Conservation (phyloP, 2,797 vertebrate genomes). For the Eptatretus atami region DNA sequence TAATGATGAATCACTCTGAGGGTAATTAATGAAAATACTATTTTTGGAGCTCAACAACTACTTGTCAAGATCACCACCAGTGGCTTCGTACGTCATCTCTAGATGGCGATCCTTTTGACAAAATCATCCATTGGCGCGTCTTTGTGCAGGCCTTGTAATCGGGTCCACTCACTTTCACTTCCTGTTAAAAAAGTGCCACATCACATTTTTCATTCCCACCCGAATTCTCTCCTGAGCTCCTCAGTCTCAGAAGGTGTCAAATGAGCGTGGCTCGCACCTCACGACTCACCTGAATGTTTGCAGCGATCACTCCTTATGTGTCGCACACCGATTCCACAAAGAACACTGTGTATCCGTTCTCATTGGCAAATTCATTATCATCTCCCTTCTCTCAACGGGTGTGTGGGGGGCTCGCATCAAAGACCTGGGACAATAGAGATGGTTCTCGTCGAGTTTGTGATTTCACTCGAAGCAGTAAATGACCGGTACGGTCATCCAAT, state of each 20-base stretch:
- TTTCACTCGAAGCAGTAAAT: too few species aligned
- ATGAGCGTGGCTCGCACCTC: too few species aligned
- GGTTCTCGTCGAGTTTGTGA: constrained; percentile 11
- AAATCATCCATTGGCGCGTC: constrained; percentile 47
- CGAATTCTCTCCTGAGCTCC: too few species aligned
- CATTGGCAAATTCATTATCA: constrained; percentile 57
- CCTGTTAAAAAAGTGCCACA: constrained; percentile 16
- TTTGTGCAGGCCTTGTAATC: constrained; percentile 37
- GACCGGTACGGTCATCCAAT: too few species aligned
- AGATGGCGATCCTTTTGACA: constrained; percentile 49
- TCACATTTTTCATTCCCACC: not conserved
- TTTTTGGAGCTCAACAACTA: constrained; percentile 11
- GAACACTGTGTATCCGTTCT: constrained; percentile 59
- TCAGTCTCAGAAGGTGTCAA: too few species aligned
- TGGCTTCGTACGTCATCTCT: constrained; percentile 35
- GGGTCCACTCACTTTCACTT: constrained; percentile 70
- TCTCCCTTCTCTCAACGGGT: constrained; percentile 62
- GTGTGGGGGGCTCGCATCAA: constrained; percentile 85
- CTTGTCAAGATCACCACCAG: constrained; percentile 40
- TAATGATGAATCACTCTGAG: too few species aligned
- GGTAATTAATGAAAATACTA: too few species aligned
- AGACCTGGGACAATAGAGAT: constrained; percentile 28
- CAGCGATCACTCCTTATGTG: constrained; percentile 39
- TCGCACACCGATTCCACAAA: constrained; percentile 56
- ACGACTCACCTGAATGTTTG: constrained; percentile 41